Base-by-base conservation (phyloP, 2,888 invertebrate genomes). In the Dexiosoma caninum region DNA sequence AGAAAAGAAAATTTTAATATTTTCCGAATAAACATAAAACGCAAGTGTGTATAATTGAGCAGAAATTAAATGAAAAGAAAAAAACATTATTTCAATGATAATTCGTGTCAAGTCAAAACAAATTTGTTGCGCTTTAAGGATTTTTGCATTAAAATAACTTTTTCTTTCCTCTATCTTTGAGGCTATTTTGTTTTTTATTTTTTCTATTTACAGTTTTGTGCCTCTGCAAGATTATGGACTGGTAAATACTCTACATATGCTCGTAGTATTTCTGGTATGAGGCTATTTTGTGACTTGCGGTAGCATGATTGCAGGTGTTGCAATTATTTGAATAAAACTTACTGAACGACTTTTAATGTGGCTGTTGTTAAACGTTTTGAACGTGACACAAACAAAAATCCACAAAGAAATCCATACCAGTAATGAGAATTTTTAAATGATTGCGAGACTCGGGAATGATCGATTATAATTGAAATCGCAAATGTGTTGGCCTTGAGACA, bases 71-170 rank as follows among this genome's bases (percentile, higher is more conserved):
- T n/a, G n/a, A n/a, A n/a, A n/a, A n/a, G n/a, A 23, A 32, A 49
- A 49, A 44, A 23, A 40, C 10, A 74, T 62, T 62, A 67, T 74
- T 69, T 77, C 55, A 44, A 53, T 64, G 69, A 69, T 74, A 69
- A 81, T 74, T 77, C 57, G 37, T 74, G 59, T 72, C 69, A 81
- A 77, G 81, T 81, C 81, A 81, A 44, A 81, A 81, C 69, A 81
- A 77, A 81, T 81, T 81, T 77, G 81, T 37, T 74, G 32, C 72
- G 72, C 77, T 74, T 69, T 81, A 69, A 81, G 72, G 81, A 81
- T 81, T 81, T 77, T 55, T 51, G 42, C 27, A 70, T 69, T 74
- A 57, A 64, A 72, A 59, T 69, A 35, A 62, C 30, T 66, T 72
- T 77, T 69, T 81, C 57, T 57, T 62, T 81, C 32, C 14, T 46